Conservation (phyloP, 2,113 vertebrate genomes). For the Pomatorhinus ruficollis region DNA sequence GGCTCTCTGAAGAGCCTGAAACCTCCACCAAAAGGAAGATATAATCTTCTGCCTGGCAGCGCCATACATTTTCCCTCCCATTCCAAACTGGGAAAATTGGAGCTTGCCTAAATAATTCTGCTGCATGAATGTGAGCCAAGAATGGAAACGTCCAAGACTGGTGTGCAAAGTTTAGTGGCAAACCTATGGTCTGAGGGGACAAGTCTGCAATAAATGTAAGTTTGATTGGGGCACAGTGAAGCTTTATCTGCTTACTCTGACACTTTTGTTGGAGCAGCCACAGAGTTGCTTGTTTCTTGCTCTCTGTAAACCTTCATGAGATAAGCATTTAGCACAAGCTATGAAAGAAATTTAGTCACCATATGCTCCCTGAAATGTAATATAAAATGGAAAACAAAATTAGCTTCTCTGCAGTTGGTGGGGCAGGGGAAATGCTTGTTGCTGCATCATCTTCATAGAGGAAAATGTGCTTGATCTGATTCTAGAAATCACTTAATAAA, state of each 20-base stretch:
- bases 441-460: not conserved
- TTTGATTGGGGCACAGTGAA: not conserved
- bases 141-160: not conserved
- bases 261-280: not conserved
- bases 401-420: not conserved
- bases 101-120: not conserved
- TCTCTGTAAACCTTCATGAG: not conserved
- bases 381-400: not conserved
- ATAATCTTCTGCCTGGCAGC: constrained; percentile 44
- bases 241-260: not conserved
- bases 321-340: not conserved
- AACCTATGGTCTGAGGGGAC: not conserved
- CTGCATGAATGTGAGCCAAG: not conserved
- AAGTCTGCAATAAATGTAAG: not conserved
- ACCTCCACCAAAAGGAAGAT: constrained; percentile 63
- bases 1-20: constrained; percentile 70
- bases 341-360: not conserved
- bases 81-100: not conserved
- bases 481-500: not conserved
- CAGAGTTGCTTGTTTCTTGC: not conserved
- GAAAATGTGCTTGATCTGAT: not conserved
- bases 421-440: not conserved
- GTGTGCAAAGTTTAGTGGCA: not conserved
- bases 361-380: not conserved
- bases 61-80: not conserved